Evolutionary conservation across 2,113 vertebrate species (phyloP), one percentile per base, ranked within the genome.

Genomic region (Cepphus grylle): DNA sequence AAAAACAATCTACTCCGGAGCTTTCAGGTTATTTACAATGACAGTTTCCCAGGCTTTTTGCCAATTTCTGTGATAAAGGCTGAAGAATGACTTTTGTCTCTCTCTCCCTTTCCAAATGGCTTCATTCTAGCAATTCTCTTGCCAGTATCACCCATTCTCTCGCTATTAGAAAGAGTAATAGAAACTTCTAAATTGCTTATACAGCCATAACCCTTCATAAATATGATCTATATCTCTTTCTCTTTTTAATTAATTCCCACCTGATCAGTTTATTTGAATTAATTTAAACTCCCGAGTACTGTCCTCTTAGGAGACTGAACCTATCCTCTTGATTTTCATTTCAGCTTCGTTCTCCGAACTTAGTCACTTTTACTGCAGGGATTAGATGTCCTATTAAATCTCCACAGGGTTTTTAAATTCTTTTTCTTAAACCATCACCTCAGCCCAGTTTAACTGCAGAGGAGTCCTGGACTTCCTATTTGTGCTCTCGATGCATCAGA

Each of bases 171-270:
- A 74, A 78, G 38, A 79, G 43, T 59, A 92, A 81, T 5, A 80
- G 71, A 87, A 89, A 71, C 13, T 70, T 73, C 42, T n/a, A 55
- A 80, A 90, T 45, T 73, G 55, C 38, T 93, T 87, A 59, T 70
- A 88, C 14, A 88, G 32, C 32, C 67, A 84, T 72, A 91, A 82
- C 11, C 6, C 55, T 69, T 49, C 52, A 19, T 47, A 94, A 90
- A 26, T 78, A 73, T 59, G 58, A 82, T 73, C 26, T 72, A 26
- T 47, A 80, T 34, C 25, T 77, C 77, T 66, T 89, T 58, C 25
- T 74, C 32, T 80, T 89, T 88, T 43, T 85, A 91, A 87, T 82
- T 81, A 67, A 92, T 81, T 96, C 53, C n/a, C 66, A 83, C 65
- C 42, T 84, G 25, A 76, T 71, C 40, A 2, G 7, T 90, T 85